Conservation (phyloP, 2,888 invertebrate species). For the Asteroscopus sphinx region DNA sequence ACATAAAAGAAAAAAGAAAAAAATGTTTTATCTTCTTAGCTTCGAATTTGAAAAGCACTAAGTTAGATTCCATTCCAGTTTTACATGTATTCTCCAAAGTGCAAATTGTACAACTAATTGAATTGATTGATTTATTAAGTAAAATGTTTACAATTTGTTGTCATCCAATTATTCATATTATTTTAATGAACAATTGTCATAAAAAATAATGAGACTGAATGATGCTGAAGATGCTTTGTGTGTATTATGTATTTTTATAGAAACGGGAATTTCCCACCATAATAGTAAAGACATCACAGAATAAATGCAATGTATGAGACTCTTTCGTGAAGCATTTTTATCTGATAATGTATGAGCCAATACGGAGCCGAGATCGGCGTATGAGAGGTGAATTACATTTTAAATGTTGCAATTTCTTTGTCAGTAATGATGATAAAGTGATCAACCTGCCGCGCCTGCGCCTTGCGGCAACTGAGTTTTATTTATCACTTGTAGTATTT, state of each 20-base stretch:
- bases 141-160: no score
- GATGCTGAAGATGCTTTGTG: no score
- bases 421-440: constrained; percentile 51
- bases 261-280: not conserved
- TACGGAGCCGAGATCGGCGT: constrained; percentile 16
- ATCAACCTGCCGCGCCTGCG: constrained; percentile 31
- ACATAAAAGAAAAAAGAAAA: no score
- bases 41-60: no score
- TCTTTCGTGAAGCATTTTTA: constrained; percentile 22
- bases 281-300: no score
- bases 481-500: constrained; percentile 34
- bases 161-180: no score
- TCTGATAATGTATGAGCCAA: constrained; percentile 38
- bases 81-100: no score
- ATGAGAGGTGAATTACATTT: constrained; percentile 42
- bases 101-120: no score
- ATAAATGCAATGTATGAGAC: constrained; percentile 18
- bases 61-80: no score
- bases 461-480: constrained; percentile 33
- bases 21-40: no score
- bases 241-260: not conserved
- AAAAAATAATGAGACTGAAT: no score
- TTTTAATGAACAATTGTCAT: no score
- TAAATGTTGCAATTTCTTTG: constrained; percentile 42
- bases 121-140: not conserved